Base-by-base conservation (phyloP, 2,797 vertebrate species). In the Discoglossus pictus region DNA sequence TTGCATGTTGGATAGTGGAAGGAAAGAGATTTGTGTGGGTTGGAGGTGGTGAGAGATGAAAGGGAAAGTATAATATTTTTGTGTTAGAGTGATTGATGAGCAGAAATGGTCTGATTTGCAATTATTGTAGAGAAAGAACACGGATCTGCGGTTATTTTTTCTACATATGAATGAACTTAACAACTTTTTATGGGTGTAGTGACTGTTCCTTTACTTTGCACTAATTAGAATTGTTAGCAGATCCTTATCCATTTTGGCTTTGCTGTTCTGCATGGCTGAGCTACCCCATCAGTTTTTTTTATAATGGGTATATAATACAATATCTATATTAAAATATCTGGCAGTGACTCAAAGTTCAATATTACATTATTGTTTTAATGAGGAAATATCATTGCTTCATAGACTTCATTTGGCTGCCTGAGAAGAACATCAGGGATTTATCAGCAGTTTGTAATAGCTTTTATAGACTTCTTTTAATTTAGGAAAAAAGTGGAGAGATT, bases 361-460 rank as follows among this genome's bases (percentile, higher is more conserved):
- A 88, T 86, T 89, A 82, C 74, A 84, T 92, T 92, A 88, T 83
- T 88, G 88, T 88, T 87, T 92, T 89, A 92, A 89, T 93, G 88
- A 89, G 85, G 85, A 90, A 88, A 82, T 88, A 90, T 87, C 84
- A 92, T 92, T 90, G 84, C 83, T 89, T 84, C 89, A 78, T 90
- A 78, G 87, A 84, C 87, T 88, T 83, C 73, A 75, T 88, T 85
- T 82, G 79, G 79, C 87, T 86, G 69, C 76, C 76, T 87, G 62
- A 78, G 71, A 76, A 34, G 78, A 79, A 86, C 81, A 78, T 72
- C 61, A 56, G 59, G 75, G 83, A 77, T 84, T 86, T 78, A 52
- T 63, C 77, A 76, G 72, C 52, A 50, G 44, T 40, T 74, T 69
- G 52, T 68, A 65, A 60, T 63, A n/a, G 25, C 62, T 21, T 68